phyloP scores from a whole-genome alignment of 2,113 vertebrate species.

The Arothron firmamentum region DNA sequence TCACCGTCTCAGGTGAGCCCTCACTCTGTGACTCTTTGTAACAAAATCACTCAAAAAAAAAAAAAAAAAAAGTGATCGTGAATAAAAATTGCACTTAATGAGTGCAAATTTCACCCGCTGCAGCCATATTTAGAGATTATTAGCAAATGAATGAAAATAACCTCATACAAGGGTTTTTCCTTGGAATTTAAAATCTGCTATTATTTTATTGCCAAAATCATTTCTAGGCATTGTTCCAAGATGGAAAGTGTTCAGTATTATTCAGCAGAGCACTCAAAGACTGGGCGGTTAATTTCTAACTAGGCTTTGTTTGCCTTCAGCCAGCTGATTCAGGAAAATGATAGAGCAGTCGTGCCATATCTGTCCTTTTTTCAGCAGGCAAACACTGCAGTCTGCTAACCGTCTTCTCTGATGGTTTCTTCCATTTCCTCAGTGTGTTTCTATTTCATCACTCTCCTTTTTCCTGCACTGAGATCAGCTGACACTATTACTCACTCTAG shows the following conservation, averaged over 20 bases:
- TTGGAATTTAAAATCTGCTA: not conserved
- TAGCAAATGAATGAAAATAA: not conserved
- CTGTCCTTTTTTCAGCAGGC: not conserved
- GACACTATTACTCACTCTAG: no score
- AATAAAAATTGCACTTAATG: no score
- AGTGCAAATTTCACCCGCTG: no score
- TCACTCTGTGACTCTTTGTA: not conserved
- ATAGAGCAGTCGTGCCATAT: not conserved
- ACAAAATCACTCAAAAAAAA: not conserved
- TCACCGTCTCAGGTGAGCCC: slow-evolving; percentile 85
- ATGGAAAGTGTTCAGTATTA: not conserved
- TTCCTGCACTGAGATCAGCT: no score
- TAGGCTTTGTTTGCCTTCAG: not conserved
- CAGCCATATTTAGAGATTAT: not conserved
- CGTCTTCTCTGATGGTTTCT: not conserved
- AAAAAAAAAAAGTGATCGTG: not conserved
- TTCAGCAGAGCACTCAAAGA: not conserved
- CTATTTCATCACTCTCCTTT: no score
- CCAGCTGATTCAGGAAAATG: slow-evolving; percentile 1
- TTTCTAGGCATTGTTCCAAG: not conserved
- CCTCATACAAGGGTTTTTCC: no score
- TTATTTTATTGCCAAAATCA: not conserved
- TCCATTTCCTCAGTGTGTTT: no score
- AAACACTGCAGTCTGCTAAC: not conserved
- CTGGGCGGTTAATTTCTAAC: slow-evolving; percentile 3